Conservation (phyloP, 2,113 vertebrate genomes). For the Sebastes fasciatus region DNA sequence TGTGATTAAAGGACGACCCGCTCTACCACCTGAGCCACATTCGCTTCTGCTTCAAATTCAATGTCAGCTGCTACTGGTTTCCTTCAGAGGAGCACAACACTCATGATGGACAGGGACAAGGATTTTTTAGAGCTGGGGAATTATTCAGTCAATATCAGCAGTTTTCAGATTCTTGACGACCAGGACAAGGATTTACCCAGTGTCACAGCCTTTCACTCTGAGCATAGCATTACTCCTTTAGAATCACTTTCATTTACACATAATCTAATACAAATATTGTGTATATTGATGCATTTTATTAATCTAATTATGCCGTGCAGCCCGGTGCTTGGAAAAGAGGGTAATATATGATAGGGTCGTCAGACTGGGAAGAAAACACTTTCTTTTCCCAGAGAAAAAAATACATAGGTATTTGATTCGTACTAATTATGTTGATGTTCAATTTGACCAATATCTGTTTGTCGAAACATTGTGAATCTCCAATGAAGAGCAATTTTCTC, state of each 20-base stretch:
- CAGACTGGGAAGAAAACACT: background rate
- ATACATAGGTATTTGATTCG: no score
- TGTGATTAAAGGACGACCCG: no score
- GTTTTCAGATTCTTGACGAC: conserved; percentile 1
- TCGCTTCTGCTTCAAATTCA: background rate
- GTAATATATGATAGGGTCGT: background rate
- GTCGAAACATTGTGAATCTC: conserved; percentile 26
- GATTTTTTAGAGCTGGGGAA: background rate
- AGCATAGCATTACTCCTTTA: background rate
- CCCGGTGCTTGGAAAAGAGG: background rate
- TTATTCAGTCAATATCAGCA: background rate
- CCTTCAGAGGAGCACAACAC: conserved; percentile 19
- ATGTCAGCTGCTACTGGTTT: conserved; percentile 49
- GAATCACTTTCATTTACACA: background rate
- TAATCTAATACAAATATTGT: background rate
- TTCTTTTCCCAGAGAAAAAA: no score
- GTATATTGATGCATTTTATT: background rate
- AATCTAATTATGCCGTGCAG: background rate
- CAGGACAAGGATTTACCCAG: background rate
- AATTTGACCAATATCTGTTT: conserved; percentile 26
- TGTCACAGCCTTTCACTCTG: background rate
- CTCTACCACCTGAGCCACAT: no score
- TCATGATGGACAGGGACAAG: conserved; percentile 3
- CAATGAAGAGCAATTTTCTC: conserved; percentile 42
- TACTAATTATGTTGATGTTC: background rate